Evolutionary conservation across 2,888 invertebrate genomes (phyloP).

Genomic region (Thymelicus sylvestris): DNA sequence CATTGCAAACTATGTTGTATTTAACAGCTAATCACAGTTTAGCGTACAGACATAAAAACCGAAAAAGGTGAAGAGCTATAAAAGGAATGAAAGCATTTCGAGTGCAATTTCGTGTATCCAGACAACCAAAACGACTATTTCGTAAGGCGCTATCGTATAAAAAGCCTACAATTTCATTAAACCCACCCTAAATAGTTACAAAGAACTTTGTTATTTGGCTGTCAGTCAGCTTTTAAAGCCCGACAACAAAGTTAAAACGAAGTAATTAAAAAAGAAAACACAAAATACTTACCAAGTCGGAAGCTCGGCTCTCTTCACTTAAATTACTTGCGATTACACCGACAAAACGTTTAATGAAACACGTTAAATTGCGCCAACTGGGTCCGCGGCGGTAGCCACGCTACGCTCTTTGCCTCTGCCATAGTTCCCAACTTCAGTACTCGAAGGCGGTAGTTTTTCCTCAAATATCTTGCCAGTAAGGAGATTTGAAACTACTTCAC

Average conservation of each 20-base stretch:
- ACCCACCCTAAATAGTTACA: conserved; percentile 79
- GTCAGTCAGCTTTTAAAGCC: conserved; percentile 83
- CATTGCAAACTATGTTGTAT: background rate
- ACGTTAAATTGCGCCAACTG: conserved; percentile 82
- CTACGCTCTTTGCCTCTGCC: conserved; percentile 53
- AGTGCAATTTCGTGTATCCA: conserved; percentile 48
- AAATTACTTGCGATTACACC: conserved; percentile 85
- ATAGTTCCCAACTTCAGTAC: conserved; percentile 78
- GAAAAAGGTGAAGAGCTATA: conserved; percentile 41
- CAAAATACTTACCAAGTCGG: conserved; percentile 85
- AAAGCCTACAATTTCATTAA: conserved; percentile 78
- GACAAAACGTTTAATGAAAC: conserved; percentile 84
- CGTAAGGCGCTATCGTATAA: conserved; percentile 63
- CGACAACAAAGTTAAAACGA: conserved; percentile 84
- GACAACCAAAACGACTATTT: conserved; percentile 58
- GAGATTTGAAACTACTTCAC: conserved; percentile 82
- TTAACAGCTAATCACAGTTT: background rate
- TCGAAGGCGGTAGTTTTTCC: conserved; percentile 82
- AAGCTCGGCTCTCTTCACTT: conserved; percentile 83
- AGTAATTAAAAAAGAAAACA: conserved; percentile 85
- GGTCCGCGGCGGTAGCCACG: conserved; percentile 58
- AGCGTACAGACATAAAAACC: conserved; percentile 30
- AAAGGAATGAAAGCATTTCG: conserved; percentile 44
- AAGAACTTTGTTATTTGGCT: conserved; percentile 82
- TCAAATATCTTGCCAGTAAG: conserved; percentile 83